Evolutionary conservation across 2,888 invertebrate species (phyloP), one percentile per base, ranked within the genome.

Genomic region (Ferdinandea cuprea): DNA sequence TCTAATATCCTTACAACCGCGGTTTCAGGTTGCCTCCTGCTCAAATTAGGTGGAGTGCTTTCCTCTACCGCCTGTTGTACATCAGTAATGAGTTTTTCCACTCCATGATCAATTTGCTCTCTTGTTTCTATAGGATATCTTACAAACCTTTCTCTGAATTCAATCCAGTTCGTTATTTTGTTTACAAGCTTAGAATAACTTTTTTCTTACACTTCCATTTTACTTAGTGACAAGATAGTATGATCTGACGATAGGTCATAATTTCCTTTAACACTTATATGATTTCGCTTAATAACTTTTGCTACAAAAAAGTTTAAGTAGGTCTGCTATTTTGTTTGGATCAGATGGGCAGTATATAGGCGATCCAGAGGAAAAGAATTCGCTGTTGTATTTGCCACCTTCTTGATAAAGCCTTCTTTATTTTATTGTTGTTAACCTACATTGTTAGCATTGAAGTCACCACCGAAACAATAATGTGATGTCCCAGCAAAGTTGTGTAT

Each of bases 111-210:
- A n/a, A n/a, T n/a, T n/a, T n/a, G n/a, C n/a, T n/a, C n/a, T n/a
- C n/a, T n/a, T n/a, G n/a, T n/a, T n/a, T n/a, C n/a, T n/a, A n/a
- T n/a, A n/a, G n/a, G n/a, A n/a, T n/a, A n/a, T n/a, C n/a, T n/a
- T n/a, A n/a, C 35, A 11, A 35, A 15, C 13, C 13, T 40, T 2
- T 40, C 40, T 13, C 4, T 40, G 13, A 40, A 40, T 40, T 40
- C 13, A 3, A 3, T 40, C 40, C 40, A 52, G 30, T 52, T 52
- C 15, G 30, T 52, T 52, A 8, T 52, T 32, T 52, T 52, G 21
- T 52, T 52, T 7, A 52, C 50, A 7, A 52, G 50, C 30, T 32
- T 52, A 15, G 30, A 32, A 52, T 52, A 15, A 52, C 50, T 52
- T 52, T 52, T 52, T 52, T 30, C 50, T 52, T 13, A n/a, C 13